Conservation (phyloP, 2,888 invertebrate species). For the Kuschelorhynchus macadamiae region DNA sequence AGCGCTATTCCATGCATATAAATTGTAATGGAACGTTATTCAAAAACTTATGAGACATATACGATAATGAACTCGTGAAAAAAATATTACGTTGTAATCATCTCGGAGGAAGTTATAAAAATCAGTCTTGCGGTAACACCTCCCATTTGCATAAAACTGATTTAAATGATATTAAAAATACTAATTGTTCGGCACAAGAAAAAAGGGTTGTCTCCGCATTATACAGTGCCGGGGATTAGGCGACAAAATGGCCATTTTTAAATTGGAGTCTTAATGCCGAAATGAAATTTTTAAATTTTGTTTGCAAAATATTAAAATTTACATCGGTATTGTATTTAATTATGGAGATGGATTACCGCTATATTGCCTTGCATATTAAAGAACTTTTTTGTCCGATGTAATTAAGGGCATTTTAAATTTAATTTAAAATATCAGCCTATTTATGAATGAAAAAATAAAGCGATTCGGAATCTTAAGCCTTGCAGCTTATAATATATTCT, state of each 20-base stretch:
- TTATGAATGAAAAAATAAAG: too few relatives aligned
- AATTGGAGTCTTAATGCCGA: slow-evolving; percentile 38
- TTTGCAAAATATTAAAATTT: slow-evolving; percentile 43
- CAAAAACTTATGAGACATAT: too few relatives aligned
- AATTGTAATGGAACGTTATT: too few relatives aligned
- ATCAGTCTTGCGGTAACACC: background rate
- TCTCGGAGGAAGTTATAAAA: too few relatives aligned
- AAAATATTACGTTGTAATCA: too few relatives aligned
- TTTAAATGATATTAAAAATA: slow-evolving; percentile 47
- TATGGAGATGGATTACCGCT: slow-evolving; percentile 28
- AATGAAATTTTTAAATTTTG: slow-evolving; percentile 45
- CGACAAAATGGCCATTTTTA: slow-evolving; percentile 42
- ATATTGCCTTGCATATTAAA: slow-evolving; percentile 37
- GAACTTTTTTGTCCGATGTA: background rate
- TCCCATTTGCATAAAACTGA: slow-evolving; percentile 44
- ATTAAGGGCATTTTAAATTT: too few relatives aligned
- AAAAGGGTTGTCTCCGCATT: slow-evolving; percentile 42
- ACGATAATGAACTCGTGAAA: background rate
- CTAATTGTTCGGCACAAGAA: slow-evolving; percentile 42
- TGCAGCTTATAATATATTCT: too few relatives aligned
- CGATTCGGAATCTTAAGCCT: too few relatives aligned
- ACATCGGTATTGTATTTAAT: slow-evolving; percentile 36
- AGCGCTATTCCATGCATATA: too few relatives aligned
- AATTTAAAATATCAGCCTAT: too few relatives aligned
- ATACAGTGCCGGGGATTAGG: slow-evolving; percentile 32